These are phyloP conservation scores for Cataglyphis altisquamis DNA, from an alignment of 2,888 invertebrate genomes.

Conservation along the genomic window DNA sequence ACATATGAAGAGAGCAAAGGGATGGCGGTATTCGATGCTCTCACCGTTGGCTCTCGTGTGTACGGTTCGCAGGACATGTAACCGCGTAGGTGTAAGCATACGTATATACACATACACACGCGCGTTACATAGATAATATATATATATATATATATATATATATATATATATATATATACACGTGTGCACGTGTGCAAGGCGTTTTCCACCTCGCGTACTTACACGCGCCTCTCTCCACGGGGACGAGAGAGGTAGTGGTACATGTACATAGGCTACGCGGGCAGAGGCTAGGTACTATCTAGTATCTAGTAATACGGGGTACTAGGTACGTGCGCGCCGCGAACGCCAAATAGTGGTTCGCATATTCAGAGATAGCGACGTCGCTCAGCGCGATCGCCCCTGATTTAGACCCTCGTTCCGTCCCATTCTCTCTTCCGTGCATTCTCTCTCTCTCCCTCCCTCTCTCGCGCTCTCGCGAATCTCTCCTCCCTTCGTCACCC, in stretches of 20 bases:
- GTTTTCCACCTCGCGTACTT: slow-evolving; percentile 59
- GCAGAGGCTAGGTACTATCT: slow-evolving; percentile 79
- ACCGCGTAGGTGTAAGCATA: slow-evolving; percentile 73
- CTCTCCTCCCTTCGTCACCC: slow-evolving; percentile 57
- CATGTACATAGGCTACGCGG: slow-evolving; percentile 66
- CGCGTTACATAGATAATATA: slow-evolving; percentile 20
- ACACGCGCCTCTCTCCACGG: slow-evolving; percentile 60
- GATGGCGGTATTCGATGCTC: slow-evolving; percentile 60
- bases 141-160: too few relatives aligned
- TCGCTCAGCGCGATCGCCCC: slow-evolving; percentile 80
- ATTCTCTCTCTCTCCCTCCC: slow-evolving; percentile 32
- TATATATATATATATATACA: background rate
- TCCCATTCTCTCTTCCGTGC: slow-evolving; percentile 30
- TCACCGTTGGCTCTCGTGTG: slow-evolving; percentile 54
- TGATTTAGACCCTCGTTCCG: slow-evolving; percentile 80
- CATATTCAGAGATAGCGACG: slow-evolving; percentile 84
- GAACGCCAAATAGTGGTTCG: slow-evolving; percentile 84
- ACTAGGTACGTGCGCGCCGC: slow-evolving; percentile 82
- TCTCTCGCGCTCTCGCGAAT: slow-evolving; percentile 41
- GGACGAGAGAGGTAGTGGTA: slow-evolving; percentile 57
- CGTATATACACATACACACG: slow-evolving; percentile 14
- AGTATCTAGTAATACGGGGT: slow-evolving; percentile 85
- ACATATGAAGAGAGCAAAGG: slow-evolving; percentile 33
- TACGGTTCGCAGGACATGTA: slow-evolving; percentile 71
- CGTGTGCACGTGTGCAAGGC: slow-evolving; percentile 63